Evolutionary conservation across 64 coral and sea anemone genomes (phyloP), one percentile per base, ranked within the genome.

Genomic region (Actinia equina): DNA sequence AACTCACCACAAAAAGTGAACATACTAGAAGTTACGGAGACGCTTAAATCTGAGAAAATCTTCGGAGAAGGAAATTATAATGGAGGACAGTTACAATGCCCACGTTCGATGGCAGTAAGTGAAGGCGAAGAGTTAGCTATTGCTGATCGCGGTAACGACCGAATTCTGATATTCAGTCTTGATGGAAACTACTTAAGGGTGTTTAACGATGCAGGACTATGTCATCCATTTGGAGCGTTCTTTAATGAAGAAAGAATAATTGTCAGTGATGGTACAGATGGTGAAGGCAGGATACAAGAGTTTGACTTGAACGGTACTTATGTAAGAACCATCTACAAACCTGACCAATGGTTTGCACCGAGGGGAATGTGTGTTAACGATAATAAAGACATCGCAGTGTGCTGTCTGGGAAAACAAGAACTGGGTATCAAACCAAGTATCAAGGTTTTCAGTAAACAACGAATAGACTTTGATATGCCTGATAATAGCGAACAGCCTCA

Each of bases 111-210:
- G 15, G 64, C 94, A 46, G 71, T 87, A 77, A 93, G 91, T 57
- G 70, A 84, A 17, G 46, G 30, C 1, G 94, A 88, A 69, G 91
- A 93, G 57, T 52, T 96, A 44, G 94, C 94, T 22, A 80, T 96
- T 17, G 81, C 88, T 44, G 94, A 96, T 71, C 92, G 84, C 49
- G 88, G 89, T 44, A 96, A 96, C 77, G 85, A 96, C 44, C 62
- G 94, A 55, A 87, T 96, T 82, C 87, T 90, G 85, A 89, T 96
- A 41, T 93, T 96, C 83, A 79, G 86, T 79, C 86, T 89, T 43
- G 82, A 63, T 12, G 94, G 94, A 25, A 89, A 87, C 20, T 93
- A 86, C 83, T 87, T 93, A n/a, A 90, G 69, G 59, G 84, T 90
- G 80, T 96, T 96, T 96, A 84, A 91, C 44, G 84, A 90, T 0